Evolutionary conservation across 2,113 vertebrate species (phyloP), one percentile per base, ranked within the genome.

Genomic region (Prionailurus viverrinus): DNA sequence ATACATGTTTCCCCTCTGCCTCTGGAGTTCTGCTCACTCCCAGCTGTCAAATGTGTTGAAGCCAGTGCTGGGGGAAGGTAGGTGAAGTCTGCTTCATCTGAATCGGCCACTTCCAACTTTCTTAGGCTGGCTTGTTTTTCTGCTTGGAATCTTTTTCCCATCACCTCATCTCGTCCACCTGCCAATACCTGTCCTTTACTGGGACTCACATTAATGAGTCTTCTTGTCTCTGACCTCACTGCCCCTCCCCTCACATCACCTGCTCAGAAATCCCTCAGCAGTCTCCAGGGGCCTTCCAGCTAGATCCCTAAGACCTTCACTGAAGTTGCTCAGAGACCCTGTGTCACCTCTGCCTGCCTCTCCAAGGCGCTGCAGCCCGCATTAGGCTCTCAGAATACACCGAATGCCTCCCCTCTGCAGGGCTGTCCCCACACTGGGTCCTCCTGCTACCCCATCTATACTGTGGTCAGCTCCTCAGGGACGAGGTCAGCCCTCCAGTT

Each of bases 81-180:
- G 39, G 27, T 29, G 58, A 61, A 61, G 15, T 23, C 80, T 45
- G 3, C 73, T 61, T 39, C 19, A 29, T 33, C 19, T 11, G 31
- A 25, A 7, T 14, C 4, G 11, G n/a, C 16, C 29, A 18, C 12
- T 89, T 23, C 48, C 31, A 53, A 5, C 82, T 91, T 84, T 58
- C 27, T 87, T 10, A 1, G 25, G 16, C 69, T 68, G 84, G 61
- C n/a, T 48, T 2, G 4, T 4, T 71, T 45, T 48, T 87, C 89
- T 80, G 29, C 80, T 39, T 31, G 33, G 41, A n/a, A 41, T 39
- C 36, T 25, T 61, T 53, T 18, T 48, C 80, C 58, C 61, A 3
- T 3, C 0, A 0, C 48, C 14, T 48, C 81, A 9, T 8, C 39
- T 13, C 1, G 9, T 29, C 27, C 36, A 51, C 21, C 15, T 23